Percentiles rank a stretch among this genome's conserved stretches.
Conservation (phyloP, 2,888 invertebrate species). For the Limnephilus marmoratus region DNA sequence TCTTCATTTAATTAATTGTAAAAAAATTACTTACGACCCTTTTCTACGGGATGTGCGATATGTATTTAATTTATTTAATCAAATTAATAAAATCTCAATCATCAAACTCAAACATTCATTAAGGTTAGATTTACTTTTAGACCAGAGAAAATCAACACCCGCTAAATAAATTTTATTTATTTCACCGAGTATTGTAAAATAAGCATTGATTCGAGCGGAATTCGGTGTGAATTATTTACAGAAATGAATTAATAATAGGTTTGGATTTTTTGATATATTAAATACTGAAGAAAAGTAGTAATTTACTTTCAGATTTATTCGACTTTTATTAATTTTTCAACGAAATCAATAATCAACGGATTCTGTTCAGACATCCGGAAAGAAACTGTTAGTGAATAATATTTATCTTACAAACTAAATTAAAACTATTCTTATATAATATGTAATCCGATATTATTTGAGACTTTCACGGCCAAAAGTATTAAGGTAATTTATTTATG, state of each 20-base stretch:
- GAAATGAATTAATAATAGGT: neutral
- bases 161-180: neutral
- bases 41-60: too few species aligned
- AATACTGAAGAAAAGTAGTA: neutral
- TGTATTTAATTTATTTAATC: too few species aligned
- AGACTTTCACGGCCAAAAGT: too few species aligned
- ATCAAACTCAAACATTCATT: too few species aligned
- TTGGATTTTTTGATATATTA: neutral
- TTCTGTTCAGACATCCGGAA: neutral
- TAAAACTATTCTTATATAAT: too few species aligned
- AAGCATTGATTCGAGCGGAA: neutral
- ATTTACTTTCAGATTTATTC: neutral
- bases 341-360: neutral
- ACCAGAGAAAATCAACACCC: neutral
- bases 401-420: neutral
- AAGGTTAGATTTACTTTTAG: too few species aligned
- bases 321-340: neutral
- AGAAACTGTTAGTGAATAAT: neutral
- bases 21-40: too few species aligned
- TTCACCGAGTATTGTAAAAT: neutral
- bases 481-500: too few species aligned
- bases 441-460: too few species aligned
- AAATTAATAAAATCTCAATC: too few species aligned
- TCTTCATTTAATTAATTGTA: too few species aligned
- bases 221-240: neutral